These are phyloP conservation scores for Polyploca ridens DNA, from an alignment of 2,888 invertebrate genomes.

Conservation along the genomic window DNA sequence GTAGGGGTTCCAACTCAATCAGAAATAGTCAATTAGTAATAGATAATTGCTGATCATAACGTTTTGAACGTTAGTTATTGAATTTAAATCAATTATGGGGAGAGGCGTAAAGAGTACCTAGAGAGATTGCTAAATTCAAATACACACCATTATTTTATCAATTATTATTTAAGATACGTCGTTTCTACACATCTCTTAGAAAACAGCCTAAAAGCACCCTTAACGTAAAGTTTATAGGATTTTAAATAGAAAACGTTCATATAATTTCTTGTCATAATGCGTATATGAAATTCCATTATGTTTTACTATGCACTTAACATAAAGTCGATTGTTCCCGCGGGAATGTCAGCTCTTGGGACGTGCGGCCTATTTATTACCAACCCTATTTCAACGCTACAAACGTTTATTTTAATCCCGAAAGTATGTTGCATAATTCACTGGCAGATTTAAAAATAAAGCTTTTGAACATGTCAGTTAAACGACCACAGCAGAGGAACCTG, in stretches of 20 bases:
- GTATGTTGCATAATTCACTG: constrained; percentile 6
- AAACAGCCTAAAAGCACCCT: no score
- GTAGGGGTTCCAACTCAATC: not conserved
- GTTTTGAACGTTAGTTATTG: not conserved
- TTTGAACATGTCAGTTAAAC: no score
- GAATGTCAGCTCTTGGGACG: constrained; percentile 24
- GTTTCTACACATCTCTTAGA: not conserved
- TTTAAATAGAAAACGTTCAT: not conserved
- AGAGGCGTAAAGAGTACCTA: not conserved
- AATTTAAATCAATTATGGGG: not conserved
- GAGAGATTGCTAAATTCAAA: not conserved
- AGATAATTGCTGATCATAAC: not conserved
- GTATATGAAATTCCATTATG: constrained; percentile 25
- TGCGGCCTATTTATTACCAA: constrained; percentile 23
- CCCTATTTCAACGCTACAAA: constrained; percentile 19
- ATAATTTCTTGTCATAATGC: not conserved
- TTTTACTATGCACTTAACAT: constrained; percentile 41
- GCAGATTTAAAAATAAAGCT: no score
- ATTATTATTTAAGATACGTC: not conserved
- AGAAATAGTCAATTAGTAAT: not conserved
- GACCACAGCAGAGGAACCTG: not conserved
- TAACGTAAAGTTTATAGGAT: no score
- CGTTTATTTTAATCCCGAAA: not conserved
- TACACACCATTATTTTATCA: not conserved
- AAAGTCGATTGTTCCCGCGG: constrained; percentile 33